Percentiles rank a stretch among this genome's conserved stretches.
These are phyloP conservation scores for Petromus typicus DNA, from an alignment of 2,113 vertebrate genomes.

Conservation along the genomic window DNA sequence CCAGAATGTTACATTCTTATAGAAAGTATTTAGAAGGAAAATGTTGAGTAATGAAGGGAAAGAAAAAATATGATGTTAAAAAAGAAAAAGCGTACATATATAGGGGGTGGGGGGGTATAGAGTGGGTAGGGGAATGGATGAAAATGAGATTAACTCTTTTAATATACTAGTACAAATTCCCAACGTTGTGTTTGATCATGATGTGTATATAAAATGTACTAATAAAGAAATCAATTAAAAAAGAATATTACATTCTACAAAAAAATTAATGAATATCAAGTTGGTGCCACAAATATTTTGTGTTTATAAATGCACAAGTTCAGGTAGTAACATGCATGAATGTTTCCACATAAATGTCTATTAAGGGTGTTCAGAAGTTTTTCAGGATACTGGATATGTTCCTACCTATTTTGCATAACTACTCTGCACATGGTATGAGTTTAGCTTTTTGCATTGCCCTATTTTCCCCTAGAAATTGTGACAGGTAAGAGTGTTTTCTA, in stretches of 20 bases:
- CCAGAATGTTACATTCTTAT: no score
- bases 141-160: no score
- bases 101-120: no score
- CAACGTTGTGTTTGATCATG: no score
- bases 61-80: no score
- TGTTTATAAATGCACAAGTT: background rate
- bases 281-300: background rate
- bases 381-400: background rate
- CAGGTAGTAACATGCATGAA: background rate
- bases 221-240: no score
- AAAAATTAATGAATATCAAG: constrained; percentile 15
- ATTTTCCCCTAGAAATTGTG: background rate
- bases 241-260: background rate
- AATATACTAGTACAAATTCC: no score
- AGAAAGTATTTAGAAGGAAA: no score
- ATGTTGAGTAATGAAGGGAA: no score
- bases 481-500: background rate
- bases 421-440: background rate
- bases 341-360: background rate
- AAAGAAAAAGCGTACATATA: no score
- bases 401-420: background rate
- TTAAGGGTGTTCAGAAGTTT: background rate
- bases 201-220: no score
- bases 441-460: background rate
- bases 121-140: no score